These are phyloP conservation scores for Caretta caretta DNA, from an alignment of 2,113 vertebrate species.

Conservation along the genomic window DNA sequence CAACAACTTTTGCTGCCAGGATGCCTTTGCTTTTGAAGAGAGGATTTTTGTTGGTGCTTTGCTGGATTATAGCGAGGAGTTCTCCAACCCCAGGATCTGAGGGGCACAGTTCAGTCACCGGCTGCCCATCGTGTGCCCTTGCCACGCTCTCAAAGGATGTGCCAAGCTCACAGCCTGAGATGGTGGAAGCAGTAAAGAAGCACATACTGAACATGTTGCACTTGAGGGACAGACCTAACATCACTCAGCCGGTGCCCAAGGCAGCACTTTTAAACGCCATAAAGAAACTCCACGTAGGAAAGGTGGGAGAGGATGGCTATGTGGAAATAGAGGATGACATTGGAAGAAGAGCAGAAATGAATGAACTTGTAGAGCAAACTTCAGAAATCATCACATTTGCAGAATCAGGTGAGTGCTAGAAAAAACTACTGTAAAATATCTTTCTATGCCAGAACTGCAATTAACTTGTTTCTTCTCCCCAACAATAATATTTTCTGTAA, in stretches of 20 bases:
- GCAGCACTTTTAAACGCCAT: conserved; percentile 98
- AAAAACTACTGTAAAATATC: conserved; percentile 26
- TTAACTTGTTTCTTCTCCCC: conserved; percentile 40
- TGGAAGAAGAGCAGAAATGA: conserved; percentile 85
- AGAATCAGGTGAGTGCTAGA: conserved; percentile 91
- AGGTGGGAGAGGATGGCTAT: conserved; percentile 92
- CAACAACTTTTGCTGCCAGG: conserved; percentile 84
- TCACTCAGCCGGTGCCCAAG: conserved; percentile 95
- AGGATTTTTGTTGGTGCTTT: conserved; percentile 85
- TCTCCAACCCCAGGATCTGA: conserved; percentile 84
- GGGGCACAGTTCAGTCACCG: conserved; percentile 75
- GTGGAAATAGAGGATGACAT: conserved; percentile 96
- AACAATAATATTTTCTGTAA: conserved; percentile 47
- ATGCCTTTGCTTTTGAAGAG: conserved; percentile 87
- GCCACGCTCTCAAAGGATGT: conserved; percentile 86
- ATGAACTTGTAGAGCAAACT: conserved; percentile 89
- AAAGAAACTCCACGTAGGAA: conserved; percentile 95
- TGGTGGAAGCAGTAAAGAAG: conserved; percentile 96
- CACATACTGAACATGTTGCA: conserved; percentile 97
- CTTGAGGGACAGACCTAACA: conserved; percentile 95
- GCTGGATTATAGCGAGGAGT: conserved; percentile 82
- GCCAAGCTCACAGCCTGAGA: conserved; percentile 86
- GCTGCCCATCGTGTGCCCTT: conserved; percentile 92
- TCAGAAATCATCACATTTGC: conserved; percentile 99
- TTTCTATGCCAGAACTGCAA: conserved; percentile 43